Evolutionary conservation across 1,140 invertebrate genomes (phyloP).

Genomic region (Branchinecta lynchi): DNA sequence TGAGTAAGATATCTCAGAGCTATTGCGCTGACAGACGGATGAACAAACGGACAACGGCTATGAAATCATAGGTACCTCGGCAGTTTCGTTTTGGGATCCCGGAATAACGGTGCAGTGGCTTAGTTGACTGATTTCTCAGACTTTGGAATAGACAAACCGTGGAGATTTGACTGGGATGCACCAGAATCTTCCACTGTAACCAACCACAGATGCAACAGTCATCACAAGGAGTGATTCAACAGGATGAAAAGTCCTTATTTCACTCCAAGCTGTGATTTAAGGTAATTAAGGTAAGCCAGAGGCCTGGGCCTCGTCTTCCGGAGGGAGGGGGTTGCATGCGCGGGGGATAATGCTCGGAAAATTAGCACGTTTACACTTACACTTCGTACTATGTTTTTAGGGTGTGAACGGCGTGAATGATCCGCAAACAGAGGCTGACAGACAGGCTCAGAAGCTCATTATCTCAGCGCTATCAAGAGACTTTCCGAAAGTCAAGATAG

Average conservation of each 20-base stretch:
- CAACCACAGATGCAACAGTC: too few species aligned
- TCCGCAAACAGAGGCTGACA: constrained; percentile 91
- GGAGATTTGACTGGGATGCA: too few species aligned
- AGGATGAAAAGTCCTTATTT: too few species aligned
- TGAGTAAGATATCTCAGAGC: too few species aligned
- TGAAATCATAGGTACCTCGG: too few species aligned
- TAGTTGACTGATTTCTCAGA: not conserved
- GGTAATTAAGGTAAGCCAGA: not conserved
- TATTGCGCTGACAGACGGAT: too few species aligned
- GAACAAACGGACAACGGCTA: too few species aligned
- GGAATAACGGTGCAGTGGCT: not conserved
- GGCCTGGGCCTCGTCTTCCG: not conserved
- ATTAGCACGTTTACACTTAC: not conserved
- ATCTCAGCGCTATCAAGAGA: constrained; percentile 61
- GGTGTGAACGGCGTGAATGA: constrained; percentile 64
- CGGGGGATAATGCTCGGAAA: not conserved
- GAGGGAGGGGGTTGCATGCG: not conserved
- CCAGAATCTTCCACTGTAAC: too few species aligned
- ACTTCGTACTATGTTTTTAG: constrained; percentile 11
- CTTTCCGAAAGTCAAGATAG: constrained; percentile 72
- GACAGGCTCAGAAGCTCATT: constrained; percentile 82
- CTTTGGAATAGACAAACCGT: not conserved
- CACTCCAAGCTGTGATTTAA: too few species aligned
- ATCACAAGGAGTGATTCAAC: too few species aligned
- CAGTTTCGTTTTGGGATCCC: too few species aligned